These are phyloP conservation scores for Catocala sponsa DNA, from an alignment of 2,888 invertebrate genomes.

Conservation along the genomic window DNA sequence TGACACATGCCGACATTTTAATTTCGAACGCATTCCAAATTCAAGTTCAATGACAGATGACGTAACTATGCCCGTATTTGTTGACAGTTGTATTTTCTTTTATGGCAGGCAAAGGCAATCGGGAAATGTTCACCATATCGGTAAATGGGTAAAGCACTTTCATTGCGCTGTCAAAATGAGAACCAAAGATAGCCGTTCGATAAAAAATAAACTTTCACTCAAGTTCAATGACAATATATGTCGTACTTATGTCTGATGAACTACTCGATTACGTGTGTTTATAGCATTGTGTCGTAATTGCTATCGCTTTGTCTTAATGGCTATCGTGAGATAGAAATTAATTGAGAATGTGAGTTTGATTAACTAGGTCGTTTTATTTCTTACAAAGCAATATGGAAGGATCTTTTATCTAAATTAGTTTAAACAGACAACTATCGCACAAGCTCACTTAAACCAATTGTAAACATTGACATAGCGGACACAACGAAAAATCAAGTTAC, in stretches of 20 bases:
- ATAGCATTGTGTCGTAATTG: constrained; percentile 45
- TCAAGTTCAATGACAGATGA: constrained; percentile 74
- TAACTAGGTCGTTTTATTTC: constrained; percentile 26
- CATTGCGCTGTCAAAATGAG: constrained; percentile 55
- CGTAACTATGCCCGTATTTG: constrained; percentile 38
- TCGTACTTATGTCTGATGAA: constrained; percentile 29
- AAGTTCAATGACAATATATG: constrained; percentile 61
- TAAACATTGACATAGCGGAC: no score
- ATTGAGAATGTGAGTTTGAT: constrained; percentile 31
- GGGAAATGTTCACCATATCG: constrained; percentile 49
- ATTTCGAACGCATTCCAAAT: constrained; percentile 56
- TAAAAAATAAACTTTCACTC: constrained; percentile 63
- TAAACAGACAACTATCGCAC: no score
- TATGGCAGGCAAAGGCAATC: constrained; percentile 32
- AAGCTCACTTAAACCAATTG: no score
- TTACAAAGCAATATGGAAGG: no score
- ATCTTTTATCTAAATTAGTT: neutral
- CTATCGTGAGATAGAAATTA: constrained; percentile 40
- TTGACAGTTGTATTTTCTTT: constrained; percentile 49
- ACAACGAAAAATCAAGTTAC: no score
- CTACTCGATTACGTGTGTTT: constrained; percentile 43
- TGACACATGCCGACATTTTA: constrained; percentile 42
- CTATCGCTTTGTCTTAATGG: constrained; percentile 48
- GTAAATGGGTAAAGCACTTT: constrained; percentile 61
- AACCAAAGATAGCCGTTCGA: constrained; percentile 40